Evolutionary conservation across 2,888 invertebrate genomes (phyloP).

Genomic region (Hemicrepidius hirtus): DNA sequence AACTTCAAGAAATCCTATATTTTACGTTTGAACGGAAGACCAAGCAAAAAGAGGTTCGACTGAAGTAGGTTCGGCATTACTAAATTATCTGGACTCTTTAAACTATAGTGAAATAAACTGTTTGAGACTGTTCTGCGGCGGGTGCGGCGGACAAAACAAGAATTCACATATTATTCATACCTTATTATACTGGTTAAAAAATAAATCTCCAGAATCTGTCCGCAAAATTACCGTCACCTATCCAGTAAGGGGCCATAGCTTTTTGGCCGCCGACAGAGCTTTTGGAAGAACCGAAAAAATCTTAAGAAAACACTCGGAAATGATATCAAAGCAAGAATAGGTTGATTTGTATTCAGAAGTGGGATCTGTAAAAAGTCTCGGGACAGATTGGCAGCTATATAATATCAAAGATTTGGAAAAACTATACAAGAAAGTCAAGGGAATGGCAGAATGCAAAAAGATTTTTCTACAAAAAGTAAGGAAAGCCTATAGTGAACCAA

Average conservation of each 20-base stretch:
- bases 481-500: too few species aligned
- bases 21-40: slow-evolving; percentile 50
- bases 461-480: too few species aligned
- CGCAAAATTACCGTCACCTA: slow-evolving; percentile 25
- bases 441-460: slow-evolving; percentile 43
- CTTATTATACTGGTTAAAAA: slow-evolving; percentile 26
- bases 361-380: slow-evolving; percentile 34
- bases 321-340: slow-evolving; percentile 28
- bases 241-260: slow-evolving; percentile 40
- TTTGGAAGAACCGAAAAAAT: slow-evolving; percentile 39
- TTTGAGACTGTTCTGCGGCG: slow-evolving; percentile 33
- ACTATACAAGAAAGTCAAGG: slow-evolving; percentile 33
- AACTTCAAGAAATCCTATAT: slow-evolving; percentile 43
- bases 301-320: slow-evolving; percentile 23
- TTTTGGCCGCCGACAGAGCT: slow-evolving; percentile 40
- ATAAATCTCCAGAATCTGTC: slow-evolving; percentile 31
- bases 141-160: too few species aligned
- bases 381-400: slow-evolving; percentile 37
- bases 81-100: slow-evolving; percentile 18
- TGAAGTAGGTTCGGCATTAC: slow-evolving; percentile 44
- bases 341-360: slow-evolving; percentile 32
- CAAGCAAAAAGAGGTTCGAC: slow-evolving; percentile 34
- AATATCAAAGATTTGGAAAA: slow-evolving; percentile 36
- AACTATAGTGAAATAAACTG: background rate
- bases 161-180: slow-evolving; percentile 33